Evolutionary conservation across 2,888 invertebrate species (phyloP), one percentile per base, ranked within the genome.

Genomic region (Sarcophaga rosellei): DNA sequence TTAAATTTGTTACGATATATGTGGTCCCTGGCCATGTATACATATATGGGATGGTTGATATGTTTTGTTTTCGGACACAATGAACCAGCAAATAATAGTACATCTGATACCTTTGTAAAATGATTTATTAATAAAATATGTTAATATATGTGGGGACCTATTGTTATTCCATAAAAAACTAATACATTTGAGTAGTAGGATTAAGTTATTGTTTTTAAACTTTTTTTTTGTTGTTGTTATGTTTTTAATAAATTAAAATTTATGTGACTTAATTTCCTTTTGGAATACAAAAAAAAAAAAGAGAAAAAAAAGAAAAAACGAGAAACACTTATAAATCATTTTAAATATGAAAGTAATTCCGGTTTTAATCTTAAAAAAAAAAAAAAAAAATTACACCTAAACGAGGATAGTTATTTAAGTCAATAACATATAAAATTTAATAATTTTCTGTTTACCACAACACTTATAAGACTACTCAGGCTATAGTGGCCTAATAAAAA

Each of bases 281-380:
- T 44, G 2, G n/a, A 8, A 35, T 35, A 10, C 1, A 72, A 72
- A 47, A 65, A 72, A 61, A 35, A 74, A 74, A 20, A 1, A n/a
- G n/a, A n/a, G n/a, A 35, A 35, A 10, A 8, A 6, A 35, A 5
- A 35, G 8, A 35, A 35, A 8, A 35, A 35, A 35, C 5, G 35
- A 6, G 35, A 5, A 35, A 35, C 35, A 10, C 35, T 25, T 66
- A 84, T 84, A 84, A 80, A 84, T 84, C 76, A 80, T 66, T 68
- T 80, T 53, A 53, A 80, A 80, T 57, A 53, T 53, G 21, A 80
- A 35, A 74, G 53, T 45, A 79, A 79, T 59, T 21, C 23, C 65
- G 3, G 20, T 84, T 57, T 65, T 75, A 84, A 84, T 84, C 45
- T 23, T 53, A 74, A 63, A 66, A 44, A 20, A 61, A 25, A 35